A percentile compares a stretch with the other conserved stretches of the same genome.
Conservation (phyloP, 2,888 invertebrate genomes). For the Meliscaeva auricollis region DNA sequence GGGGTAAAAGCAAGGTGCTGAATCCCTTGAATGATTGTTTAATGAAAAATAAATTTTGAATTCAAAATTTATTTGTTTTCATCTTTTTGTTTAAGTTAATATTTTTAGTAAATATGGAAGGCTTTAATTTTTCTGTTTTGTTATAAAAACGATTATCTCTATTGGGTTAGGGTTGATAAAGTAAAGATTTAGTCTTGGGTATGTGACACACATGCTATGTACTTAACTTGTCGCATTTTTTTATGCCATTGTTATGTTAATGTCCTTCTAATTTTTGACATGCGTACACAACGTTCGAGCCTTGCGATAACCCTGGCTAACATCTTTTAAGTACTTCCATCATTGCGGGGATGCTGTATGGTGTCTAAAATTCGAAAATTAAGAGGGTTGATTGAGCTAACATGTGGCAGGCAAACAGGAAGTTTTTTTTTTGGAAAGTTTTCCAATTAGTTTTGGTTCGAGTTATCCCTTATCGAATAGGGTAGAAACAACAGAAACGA, state of each 20-base stretch:
- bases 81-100: no score
- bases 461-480: constrained; percentile 11
- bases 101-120: no score
- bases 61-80: no score
- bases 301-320: constrained; percentile 10
- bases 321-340: constrained; percentile 26
- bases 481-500: background rate
- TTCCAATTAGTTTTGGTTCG: constrained; percentile 15
- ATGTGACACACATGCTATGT: constrained; percentile 12
- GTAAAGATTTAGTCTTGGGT: constrained; percentile 15
- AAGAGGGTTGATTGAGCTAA: constrained; percentile 11
- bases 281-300: constrained; percentile 27
- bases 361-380: background rate
- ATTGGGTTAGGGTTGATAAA: background rate
- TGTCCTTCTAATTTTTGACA: constrained; percentile 52
- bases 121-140: constrained; percentile 8
- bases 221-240: constrained; percentile 33
- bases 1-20: no score
- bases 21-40: no score
- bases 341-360: constrained; percentile 24
- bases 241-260: constrained; percentile 58
- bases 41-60: no score
- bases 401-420: constrained; percentile 1
- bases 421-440: constrained; percentile 4
- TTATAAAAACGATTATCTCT: constrained; percentile 33